Percentiles rank a stretch among this genome's conserved stretches.
Conservation (phyloP, 1,140 invertebrate genomes). For the Ips nitidus region DNA sequence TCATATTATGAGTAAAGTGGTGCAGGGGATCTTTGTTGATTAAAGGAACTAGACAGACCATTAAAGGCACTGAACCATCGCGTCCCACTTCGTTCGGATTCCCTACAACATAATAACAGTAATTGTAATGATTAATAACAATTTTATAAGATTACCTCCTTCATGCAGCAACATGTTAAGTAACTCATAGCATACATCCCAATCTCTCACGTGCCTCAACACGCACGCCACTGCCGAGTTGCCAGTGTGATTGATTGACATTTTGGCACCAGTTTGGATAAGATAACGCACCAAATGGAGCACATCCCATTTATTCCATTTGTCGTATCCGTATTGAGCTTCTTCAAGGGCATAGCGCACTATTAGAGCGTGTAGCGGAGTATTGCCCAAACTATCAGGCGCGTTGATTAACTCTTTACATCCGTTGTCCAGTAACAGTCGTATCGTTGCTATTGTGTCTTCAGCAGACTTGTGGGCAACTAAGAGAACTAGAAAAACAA, state of each 20-base stretch:
- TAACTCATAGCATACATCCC: constrained; percentile 74
- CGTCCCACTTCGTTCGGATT: constrained; percentile 70
- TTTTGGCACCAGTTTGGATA: constrained; percentile 65
- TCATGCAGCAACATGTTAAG: constrained; percentile 70
- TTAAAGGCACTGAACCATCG: constrained; percentile 71
- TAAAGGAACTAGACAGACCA: constrained; percentile 72
- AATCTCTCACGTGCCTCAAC: constrained; percentile 71
- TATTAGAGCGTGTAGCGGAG: constrained; percentile 66
- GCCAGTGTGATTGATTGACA: constrained; percentile 69
- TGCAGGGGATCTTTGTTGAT: constrained; percentile 76
- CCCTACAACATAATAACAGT: constrained; percentile 43
- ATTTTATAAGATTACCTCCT: constrained; percentile 54
- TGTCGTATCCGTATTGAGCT: constrained; percentile 66
- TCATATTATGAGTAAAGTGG: constrained; percentile 74
- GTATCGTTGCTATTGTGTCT: constrained; percentile 66
- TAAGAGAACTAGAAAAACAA: constrained; percentile 55
- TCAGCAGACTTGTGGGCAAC: constrained; percentile 68
- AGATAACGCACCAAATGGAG: constrained; percentile 65
- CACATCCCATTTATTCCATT: constrained; percentile 75
- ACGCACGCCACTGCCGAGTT: constrained; percentile 73
- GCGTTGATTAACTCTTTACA: constrained; percentile 72
- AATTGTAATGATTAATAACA: neutral
- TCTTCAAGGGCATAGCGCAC: constrained; percentile 73
- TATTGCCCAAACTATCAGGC: constrained; percentile 69
- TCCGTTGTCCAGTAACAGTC: constrained; percentile 66